Evolutionary conservation across 2,113 vertebrate species (phyloP).

Genomic region (Eleginops maclovinus): DNA sequence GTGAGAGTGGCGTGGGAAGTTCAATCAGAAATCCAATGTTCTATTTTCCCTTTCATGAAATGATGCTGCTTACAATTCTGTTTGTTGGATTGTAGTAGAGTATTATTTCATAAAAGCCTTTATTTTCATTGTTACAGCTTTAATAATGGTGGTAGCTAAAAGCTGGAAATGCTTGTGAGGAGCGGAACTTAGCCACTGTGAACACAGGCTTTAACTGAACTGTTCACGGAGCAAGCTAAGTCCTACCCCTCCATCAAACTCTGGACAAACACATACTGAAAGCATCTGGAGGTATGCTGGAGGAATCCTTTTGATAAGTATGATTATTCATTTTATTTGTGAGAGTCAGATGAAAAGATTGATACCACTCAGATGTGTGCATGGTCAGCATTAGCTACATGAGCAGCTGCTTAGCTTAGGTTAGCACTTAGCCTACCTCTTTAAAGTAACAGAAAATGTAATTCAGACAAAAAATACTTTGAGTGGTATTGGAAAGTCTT

Average conservation of each 20-base stretch:
- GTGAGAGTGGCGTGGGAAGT: not conserved
- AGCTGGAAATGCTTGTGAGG: constrained; percentile 75
- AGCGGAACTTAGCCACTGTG: constrained; percentile 93
- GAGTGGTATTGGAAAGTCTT: no score
- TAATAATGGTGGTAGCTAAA: not conserved
- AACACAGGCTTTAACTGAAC: constrained; percentile 84
- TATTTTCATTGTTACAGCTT: constrained; percentile 35
- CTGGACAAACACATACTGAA: not conserved
- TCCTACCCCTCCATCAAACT: constrained; percentile 85
- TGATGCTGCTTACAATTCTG: not conserved
- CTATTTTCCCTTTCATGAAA: constrained; percentile 2
- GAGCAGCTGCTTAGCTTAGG: not conserved
- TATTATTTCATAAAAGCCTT: not conserved
- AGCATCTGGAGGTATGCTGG: not conserved
- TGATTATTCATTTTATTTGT: not conserved
- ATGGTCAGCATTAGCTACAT: not conserved
- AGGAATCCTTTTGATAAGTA: not conserved
- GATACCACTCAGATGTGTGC: not conserved
- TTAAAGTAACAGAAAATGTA: no score
- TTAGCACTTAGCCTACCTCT: not conserved
- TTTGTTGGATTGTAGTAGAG: not conserved
- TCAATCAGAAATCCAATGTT: not conserved
- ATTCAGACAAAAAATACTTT: no score
- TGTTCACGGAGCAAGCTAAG: constrained; percentile 91
- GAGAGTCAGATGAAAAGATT: not conserved